A percentile compares a stretch with the other conserved stretches of the same genome.
phyloP scores from a whole-genome alignment of 2,888 invertebrate species.

The Netelia fuscicornis region DNA sequence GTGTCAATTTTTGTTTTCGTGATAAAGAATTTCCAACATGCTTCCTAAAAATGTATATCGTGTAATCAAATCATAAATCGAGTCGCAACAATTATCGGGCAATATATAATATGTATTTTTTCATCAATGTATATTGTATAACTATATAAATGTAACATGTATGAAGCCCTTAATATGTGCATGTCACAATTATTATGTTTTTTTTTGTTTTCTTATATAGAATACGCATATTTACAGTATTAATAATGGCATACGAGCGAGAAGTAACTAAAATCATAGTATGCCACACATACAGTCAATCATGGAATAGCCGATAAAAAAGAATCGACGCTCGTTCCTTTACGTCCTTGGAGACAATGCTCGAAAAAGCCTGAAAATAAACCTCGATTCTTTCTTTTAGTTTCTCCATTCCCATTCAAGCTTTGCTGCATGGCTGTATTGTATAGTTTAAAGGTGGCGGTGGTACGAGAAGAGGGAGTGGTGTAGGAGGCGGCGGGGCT shows the following conservation, averaged over 20 bases:
- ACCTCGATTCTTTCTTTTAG: slow-evolving; percentile 20
- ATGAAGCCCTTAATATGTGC: slow-evolving; percentile 1
- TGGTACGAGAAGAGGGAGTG: slow-evolving; percentile 82
- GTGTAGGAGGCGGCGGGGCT: slow-evolving; percentile 82
- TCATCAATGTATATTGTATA: neutral
- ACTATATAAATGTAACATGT: slow-evolving; percentile 27
- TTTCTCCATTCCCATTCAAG: slow-evolving; percentile 69
- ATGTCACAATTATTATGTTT: slow-evolving; percentile 18
- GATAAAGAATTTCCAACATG: neutral
- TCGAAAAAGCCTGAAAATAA: neutral
- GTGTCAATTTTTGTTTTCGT: neutral
- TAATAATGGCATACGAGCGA: neutral
- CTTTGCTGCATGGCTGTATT: slow-evolving; percentile 83
- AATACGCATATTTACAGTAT: neutral
- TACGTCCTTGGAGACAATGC: neutral
- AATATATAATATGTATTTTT: neutral
- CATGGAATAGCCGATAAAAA: neutral
- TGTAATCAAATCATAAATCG: slow-evolving; percentile 14
- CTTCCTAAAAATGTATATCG: slow-evolving; percentile 19
- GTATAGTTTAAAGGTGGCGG: slow-evolving; percentile 83
- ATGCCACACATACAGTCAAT: too few species aligned
- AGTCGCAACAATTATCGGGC: neutral
- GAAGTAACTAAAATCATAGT: neutral
- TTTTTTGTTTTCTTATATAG: neutral
- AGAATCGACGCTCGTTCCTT: neutral